Conservation (phyloP, 2,888 invertebrate genomes). For the Nemotelus nigrinus region DNA sequence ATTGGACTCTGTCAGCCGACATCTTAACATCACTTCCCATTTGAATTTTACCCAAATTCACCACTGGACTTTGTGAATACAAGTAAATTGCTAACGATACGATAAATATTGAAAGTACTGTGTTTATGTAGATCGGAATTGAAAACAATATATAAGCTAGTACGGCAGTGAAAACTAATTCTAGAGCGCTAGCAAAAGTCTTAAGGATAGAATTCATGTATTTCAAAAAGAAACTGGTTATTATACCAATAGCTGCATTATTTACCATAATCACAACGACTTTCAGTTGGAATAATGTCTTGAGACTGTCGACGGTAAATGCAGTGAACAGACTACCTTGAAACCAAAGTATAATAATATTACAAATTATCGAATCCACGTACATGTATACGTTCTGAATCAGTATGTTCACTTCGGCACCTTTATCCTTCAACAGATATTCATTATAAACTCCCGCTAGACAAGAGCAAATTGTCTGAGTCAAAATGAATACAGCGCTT, state of each 20-base stretch:
- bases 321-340: conserved; percentile 74
- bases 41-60: conserved; percentile 65
- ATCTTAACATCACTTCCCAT: conserved; percentile 41
- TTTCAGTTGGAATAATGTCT: conserved; percentile 72
- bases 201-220: conserved; percentile 94
- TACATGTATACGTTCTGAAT: conserved; percentile 97
- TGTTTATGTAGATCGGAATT: conserved; percentile 85
- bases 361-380: conserved; percentile 92
- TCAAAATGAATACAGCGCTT: conserved; percentile 73
- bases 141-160: conserved; percentile 86
- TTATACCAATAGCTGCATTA: conserved; percentile 90
- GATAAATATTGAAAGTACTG: conserved; percentile 81
- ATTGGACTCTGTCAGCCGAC: conserved; percentile 16
- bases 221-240: conserved; percentile 92
- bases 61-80: conserved; percentile 91
- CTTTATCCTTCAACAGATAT: conserved; percentile 87
- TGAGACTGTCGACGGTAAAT: conserved; percentile 69
- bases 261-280: conserved; percentile 86
- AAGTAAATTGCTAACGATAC: conserved; percentile 85
- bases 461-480: conserved; percentile 91
- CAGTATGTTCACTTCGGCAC: conserved; percentile 86
- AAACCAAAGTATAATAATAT: conserved; percentile 75
- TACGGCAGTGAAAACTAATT: conserved; percentile 88
- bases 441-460: conserved; percentile 97
- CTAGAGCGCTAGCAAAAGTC: conserved; percentile 94